Evolutionary conservation across 2,113 vertebrate genomes (phyloP), one percentile per base, ranked within the genome.

Genomic region (Microcebus lehilahytsara): DNA sequence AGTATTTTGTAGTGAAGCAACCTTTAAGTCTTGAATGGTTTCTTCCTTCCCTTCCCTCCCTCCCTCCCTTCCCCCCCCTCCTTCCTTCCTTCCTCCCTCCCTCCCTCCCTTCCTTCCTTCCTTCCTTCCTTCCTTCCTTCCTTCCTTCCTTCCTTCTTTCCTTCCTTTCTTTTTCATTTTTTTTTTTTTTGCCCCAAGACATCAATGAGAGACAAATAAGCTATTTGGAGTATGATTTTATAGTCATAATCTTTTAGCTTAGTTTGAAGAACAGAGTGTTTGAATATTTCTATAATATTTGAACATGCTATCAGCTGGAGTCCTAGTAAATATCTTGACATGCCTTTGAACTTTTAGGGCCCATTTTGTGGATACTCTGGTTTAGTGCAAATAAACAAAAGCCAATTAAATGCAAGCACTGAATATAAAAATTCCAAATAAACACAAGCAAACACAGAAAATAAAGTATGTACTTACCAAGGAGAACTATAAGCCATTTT

Each of bases 81-180:
- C 9, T 11, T 11, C 46, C 6, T 60, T 25, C 6, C 22, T 60
- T 49, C 46, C 9, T 42, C 6, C 42, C 7, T 10, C 23, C 56
- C 7, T 23, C 3, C 23, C 22, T 49, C 2, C 8, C 49, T 49
- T 12, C 9, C 12, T 12, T 62, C 25, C 19, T 49, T 49, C 9
- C 46, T 60, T 60, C 9, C 22, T 60, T 7, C 7, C 13, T 53
- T 9, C 22, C 9, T 60, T 3, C 22, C 9, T 60, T 9, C 6
- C 58, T 60, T 10, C 9, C 46, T 46, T 1, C 7, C 10, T 11
- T 0, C 9, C 2, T 11, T 60, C 3, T 2, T 23, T 60, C 20
- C 58, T 23, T 20, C 22, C 7, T 8, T 60, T 7, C 8, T 25
- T 60, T 8, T 8, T 60, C 6, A 46, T 58, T 58, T 60, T 60